phyloP scores from a whole-genome alignment of 2,797 vertebrate genomes.

The Ptychobarbus kaznakovi region DNA sequence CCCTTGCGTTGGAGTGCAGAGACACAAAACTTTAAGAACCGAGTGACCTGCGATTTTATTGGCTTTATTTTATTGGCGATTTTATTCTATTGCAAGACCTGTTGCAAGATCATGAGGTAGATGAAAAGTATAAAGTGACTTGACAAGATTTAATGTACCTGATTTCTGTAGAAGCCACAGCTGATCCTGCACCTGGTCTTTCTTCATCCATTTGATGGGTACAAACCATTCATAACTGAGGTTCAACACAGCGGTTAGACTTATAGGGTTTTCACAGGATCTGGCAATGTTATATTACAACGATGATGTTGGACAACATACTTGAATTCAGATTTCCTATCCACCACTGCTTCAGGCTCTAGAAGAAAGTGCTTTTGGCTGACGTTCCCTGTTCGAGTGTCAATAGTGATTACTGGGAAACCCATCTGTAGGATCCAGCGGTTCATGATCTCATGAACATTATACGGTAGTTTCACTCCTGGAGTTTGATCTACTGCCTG shows the following conservation, averaged over 20 bases:
- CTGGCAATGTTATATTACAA: not conserved
- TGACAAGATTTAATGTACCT: conserved; percentile 66
- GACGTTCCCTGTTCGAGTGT: conserved; percentile 79
- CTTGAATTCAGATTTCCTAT: conserved; percentile 84
- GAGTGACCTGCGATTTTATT: accelerated
- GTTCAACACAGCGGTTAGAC: conserved; percentile 22
- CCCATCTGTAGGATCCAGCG: conserved; percentile 97
- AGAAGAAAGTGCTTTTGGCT: conserved; percentile 90
- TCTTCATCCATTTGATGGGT: conserved; percentile 83
- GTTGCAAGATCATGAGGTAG: not conserved
- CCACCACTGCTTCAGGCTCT: conserved; percentile 77
- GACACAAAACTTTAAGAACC: not conserved
- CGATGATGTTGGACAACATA: conserved; percentile 68
- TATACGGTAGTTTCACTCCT: conserved; percentile 62
- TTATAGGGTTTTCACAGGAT: not conserved
- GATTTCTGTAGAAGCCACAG: conserved; percentile 80
- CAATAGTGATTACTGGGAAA: conserved; percentile 87
- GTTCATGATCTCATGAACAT: conserved; percentile 86
- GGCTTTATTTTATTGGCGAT: no score
- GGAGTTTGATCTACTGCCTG: conserved; percentile 74
- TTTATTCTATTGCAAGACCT: not conserved
- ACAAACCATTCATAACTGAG: conserved; percentile 90
- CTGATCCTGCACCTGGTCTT: accelerated
- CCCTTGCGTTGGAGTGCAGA: not conserved
- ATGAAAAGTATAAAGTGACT: not conserved